Evolutionary conservation across 2,113 vertebrate genomes (phyloP), one percentile per base, ranked within the genome.

Genomic region (Pontoporia blainvillei): DNA sequence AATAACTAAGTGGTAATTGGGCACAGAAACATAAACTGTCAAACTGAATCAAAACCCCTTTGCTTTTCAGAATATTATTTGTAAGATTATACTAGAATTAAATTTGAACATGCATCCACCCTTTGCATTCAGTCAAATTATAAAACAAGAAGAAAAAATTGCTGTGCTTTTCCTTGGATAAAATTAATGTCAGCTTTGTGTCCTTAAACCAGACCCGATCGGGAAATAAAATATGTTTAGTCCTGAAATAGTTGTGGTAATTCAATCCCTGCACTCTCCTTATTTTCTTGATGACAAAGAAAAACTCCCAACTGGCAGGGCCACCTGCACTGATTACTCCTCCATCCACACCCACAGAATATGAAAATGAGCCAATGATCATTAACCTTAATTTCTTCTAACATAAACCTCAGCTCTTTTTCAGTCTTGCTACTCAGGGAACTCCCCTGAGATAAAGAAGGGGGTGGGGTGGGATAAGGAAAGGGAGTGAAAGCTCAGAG

Each of bases 291-390:
- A 99, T 98, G 98, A 99, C 98, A 98, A 99, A 99, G 98, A 98
- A 98, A 98, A 98, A 98, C 98, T 99, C 98, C 98, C 98, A 98
- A 98, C 97, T 98, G 98, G 98, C 98, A 98, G 98, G 98, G 98
- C 99, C 99, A 99, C 98, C 99, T 99, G 99, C 98, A 97, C 98
- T 98, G 99, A 99, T 98, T 99, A 99, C 98, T 98, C 98, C 98
- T 98, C 97, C 98, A 97, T 98, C 98, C 98, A 99, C 99, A 99
- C 98, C 98, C 98, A 99, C 98, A 17, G 98, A 98, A 98, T 98
- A 98, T 98, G 98, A 99, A 98, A 99, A 98, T 98, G 98, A 99
- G 98, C 98, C 98, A 98, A 98, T 98, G 98, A 98, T 99, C 98
- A 99, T 99, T 98, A 99, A 98, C 98, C 98, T 98, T 98, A 98